These are phyloP conservation scores for Hemitrygon akajei DNA, from an alignment of 2,797 vertebrate genomes.

Conservation along the genomic window DNA sequence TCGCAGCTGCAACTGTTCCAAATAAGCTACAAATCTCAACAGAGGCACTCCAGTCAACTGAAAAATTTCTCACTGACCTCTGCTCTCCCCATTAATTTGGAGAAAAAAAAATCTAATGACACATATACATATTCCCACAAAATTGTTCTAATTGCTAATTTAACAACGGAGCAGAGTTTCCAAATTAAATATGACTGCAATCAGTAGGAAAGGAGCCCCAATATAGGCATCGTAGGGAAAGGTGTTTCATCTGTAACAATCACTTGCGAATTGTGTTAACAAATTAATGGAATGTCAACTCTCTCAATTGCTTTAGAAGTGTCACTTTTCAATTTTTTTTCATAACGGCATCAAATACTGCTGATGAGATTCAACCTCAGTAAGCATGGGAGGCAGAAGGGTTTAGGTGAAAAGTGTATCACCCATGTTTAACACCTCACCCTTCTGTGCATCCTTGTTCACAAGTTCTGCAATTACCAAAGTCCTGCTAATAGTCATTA, in stretches of 20 bases:
- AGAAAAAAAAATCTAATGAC: constrained; percentile 84
- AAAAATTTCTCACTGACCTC: constrained; percentile 87
- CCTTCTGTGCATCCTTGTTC: constrained; percentile 42
- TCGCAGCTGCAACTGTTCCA: constrained; percentile 67
- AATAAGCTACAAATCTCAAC: constrained; percentile 74
- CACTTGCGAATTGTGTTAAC: constrained; percentile 62
- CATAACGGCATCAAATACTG: constrained; percentile 50
- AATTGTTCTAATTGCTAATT: constrained; percentile 99
- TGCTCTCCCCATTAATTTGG: constrained; percentile 90
- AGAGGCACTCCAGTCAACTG: constrained; percentile 79
- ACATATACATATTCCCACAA: constrained; percentile 94
- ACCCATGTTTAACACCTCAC: constrained; percentile 49
- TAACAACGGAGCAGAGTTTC: constrained; percentile 83
- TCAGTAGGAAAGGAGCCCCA: constrained; percentile 61
- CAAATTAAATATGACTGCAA: constrained; percentile 87
- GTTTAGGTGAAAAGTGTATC: constrained; percentile 46
- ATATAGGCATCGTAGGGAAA: constrained; percentile 51
- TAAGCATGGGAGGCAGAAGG: constrained; percentile 42
- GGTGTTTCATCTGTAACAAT: constrained; percentile 52
- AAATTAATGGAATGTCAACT: constrained; percentile 72
- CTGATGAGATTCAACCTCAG: constrained; percentile 41
- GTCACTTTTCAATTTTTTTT: constrained; percentile 59
- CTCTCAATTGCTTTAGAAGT: constrained; percentile 57
- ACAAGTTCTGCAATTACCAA: constrained; percentile 46
- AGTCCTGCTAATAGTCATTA: constrained; percentile 50